Percentiles rank a stretch among this genome's conserved stretches.
Conservation (phyloP, 2,888 invertebrate genomes). For the Spilosoma lubricipeda region DNA sequence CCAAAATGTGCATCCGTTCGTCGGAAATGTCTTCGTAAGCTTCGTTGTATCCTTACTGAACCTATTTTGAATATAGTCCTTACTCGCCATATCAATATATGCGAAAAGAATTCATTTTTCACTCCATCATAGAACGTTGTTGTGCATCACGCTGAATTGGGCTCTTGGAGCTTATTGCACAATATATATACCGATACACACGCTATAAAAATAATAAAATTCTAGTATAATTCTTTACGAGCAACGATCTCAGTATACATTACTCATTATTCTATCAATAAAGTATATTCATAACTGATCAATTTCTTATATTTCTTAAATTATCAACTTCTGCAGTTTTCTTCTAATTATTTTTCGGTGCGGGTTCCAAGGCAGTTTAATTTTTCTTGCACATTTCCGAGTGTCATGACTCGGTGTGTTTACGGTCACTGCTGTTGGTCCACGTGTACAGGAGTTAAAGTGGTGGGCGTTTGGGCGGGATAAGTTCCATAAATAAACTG, state of each 20-base stretch:
- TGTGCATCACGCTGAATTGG: background rate
- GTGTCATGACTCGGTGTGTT: too few species aligned
- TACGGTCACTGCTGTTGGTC: too few species aligned
- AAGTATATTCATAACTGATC: too few species aligned
- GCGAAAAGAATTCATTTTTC: slow-evolving; percentile 33
- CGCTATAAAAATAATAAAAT: background rate
- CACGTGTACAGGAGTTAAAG: too few species aligned
- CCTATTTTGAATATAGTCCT: slow-evolving; percentile 72
- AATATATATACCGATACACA: background rate
- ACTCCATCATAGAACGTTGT: background rate
- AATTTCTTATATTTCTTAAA: too few species aligned
- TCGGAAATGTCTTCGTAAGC: slow-evolving; percentile 78
- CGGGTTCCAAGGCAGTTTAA: too few species aligned
- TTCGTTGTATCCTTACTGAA: slow-evolving; percentile 68
- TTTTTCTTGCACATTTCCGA: too few species aligned
- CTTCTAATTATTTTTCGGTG: too few species aligned
- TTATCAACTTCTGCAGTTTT: too few species aligned
- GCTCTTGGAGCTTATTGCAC: background rate
- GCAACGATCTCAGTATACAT: background rate
- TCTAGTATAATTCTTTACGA: background rate
- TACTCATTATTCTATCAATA: too few species aligned
- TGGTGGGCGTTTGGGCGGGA: too few species aligned
- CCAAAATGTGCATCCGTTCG: slow-evolving; percentile 79
- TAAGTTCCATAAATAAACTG: background rate
- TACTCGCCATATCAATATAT: slow-evolving; percentile 52